Conservation (phyloP, 2,888 invertebrate genomes). For the Chironomus riparius region DNA sequence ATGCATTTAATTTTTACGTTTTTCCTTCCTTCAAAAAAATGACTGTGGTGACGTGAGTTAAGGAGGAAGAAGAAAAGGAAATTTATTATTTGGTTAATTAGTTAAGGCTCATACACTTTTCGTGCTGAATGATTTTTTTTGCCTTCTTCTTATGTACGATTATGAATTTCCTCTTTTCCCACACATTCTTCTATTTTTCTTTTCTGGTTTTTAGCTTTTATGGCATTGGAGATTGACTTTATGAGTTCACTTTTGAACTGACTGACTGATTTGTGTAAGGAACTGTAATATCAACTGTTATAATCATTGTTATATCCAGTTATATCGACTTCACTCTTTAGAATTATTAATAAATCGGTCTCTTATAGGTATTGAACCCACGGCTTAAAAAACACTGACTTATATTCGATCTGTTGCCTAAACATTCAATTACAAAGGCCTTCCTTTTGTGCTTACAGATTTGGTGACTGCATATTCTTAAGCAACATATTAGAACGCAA, state of each 20-base stretch:
- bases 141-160: background rate
- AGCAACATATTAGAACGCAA: too few relatives aligned
- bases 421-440: too few relatives aligned
- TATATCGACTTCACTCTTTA: too few relatives aligned
- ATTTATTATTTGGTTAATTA: slow-evolving; percentile 12
- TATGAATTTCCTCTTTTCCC: background rate
- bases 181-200: background rate
- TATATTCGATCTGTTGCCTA: too few relatives aligned
- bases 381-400: too few relatives aligned
- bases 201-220: background rate
- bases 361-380: too few relatives aligned
- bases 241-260: background rate
- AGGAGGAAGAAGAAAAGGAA: background rate
- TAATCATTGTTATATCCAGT: too few relatives aligned
- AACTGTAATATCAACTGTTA: too few relatives aligned
- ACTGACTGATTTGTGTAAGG: background rate
- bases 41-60: background rate
- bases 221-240: too few relatives aligned
- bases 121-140: background rate
- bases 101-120: background rate
- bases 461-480: too few relatives aligned
- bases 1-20: background rate
- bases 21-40: background rate
- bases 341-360: too few relatives aligned
- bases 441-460: too few relatives aligned